Conservation (phyloP, 2,113 vertebrate species). For the Forbesichthys papilliferus region DNA sequence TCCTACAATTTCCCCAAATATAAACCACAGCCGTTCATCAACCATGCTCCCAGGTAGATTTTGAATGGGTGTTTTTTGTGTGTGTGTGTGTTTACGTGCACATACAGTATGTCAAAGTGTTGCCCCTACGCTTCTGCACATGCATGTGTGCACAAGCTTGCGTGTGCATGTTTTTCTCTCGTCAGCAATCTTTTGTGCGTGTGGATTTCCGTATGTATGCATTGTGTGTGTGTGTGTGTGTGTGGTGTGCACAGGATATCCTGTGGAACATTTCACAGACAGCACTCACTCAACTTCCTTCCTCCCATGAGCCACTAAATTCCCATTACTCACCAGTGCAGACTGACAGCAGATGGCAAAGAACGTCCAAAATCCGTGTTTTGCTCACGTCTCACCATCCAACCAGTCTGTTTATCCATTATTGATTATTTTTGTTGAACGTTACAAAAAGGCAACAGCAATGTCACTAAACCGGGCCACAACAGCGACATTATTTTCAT, state of each 20-base stretch:
- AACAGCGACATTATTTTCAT: too few relatives aligned
- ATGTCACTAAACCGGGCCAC: too few relatives aligned
- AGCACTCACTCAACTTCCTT: conserved; percentile 63
- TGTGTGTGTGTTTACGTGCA: background rate
- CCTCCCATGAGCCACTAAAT: conserved; percentile 47
- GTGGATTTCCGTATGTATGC: conserved; percentile 3
- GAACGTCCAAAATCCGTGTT: background rate
- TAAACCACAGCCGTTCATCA: conserved; percentile 93
- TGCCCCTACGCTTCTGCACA: background rate
- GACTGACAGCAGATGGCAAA: conserved; percentile 23
- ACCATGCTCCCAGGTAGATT: conserved; percentile 92
- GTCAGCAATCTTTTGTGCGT: background rate
- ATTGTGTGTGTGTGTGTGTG: conserved; percentile 2
- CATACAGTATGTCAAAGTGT: background rate
- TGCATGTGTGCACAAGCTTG: background rate
- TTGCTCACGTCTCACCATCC: background rate
- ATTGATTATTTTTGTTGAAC: too few relatives aligned
- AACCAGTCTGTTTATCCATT: background rate
- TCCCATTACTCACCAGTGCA: conserved; percentile 16
- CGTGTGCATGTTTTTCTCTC: conserved; percentile 8
- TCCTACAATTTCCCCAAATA: conserved; percentile 98
- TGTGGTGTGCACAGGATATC: conserved; percentile 68
- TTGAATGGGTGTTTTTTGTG: background rate
- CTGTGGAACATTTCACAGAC: conserved; percentile 66
- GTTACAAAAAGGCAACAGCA: too few relatives aligned